phyloP scores from a whole-genome alignment of 2,113 vertebrate genomes.

The Thoracochromis brauschi region DNA sequence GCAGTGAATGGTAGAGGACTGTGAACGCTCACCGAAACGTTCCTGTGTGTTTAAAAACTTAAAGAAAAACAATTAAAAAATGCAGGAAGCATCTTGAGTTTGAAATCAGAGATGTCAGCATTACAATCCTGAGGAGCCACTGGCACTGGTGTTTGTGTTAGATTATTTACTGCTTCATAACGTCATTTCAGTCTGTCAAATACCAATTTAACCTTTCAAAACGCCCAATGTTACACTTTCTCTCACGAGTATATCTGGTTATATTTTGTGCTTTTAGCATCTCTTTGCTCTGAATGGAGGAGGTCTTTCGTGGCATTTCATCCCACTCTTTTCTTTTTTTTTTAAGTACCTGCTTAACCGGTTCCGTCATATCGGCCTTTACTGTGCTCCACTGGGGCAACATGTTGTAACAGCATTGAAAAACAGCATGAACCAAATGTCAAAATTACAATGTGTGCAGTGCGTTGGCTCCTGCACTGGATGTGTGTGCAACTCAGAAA shows the following conservation, averaged over 20 bases:
- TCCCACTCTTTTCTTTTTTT: background rate
- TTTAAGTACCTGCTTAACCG: background rate
- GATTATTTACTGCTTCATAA: background rate
- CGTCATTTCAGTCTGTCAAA: background rate
- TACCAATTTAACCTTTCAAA: background rate
- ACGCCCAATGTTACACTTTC: background rate
- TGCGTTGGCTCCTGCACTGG: background rate
- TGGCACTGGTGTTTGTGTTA: background rate
- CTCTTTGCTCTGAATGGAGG: background rate
- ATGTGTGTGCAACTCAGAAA: background rate
- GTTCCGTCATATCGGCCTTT: background rate
- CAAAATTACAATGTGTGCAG: background rate
- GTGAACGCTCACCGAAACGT: background rate
- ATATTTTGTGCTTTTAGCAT: background rate
- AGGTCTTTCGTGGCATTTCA: fast-evolving
- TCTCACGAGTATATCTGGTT: background rate
- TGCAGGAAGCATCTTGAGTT: background rate
- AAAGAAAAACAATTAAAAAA: background rate
- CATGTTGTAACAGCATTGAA: background rate
- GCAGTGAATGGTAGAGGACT: background rate
- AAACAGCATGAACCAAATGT: background rate
- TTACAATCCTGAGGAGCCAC: background rate
- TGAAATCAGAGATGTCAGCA: background rate
- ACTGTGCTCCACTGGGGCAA: background rate
- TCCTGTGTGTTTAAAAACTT: fast-evolving